phyloP scores from a whole-genome alignment of 2,888 invertebrate species.

The Byasa hedistus region DNA sequence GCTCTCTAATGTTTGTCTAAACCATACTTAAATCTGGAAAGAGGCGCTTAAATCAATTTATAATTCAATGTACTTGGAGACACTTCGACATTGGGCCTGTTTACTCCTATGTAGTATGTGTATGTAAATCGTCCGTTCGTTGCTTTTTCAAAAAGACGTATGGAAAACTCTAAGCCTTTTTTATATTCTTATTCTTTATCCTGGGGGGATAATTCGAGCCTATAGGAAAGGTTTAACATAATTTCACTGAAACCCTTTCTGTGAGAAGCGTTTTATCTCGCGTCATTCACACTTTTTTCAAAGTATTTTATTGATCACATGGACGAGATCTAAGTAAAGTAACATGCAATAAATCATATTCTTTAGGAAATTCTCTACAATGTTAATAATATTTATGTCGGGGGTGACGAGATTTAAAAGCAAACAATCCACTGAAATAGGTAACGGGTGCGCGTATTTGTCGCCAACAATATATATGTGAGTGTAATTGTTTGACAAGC shows the following conservation, averaged over 20 bases:
- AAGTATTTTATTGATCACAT: constrained; percentile 56
- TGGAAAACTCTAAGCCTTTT: constrained; percentile 75
- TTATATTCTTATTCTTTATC: constrained; percentile 77
- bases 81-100: constrained; percentile 63
- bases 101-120: constrained; percentile 52
- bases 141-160: constrained; percentile 70
- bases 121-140: constrained; percentile 73
- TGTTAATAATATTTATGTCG: constrained; percentile 67
- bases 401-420: constrained; percentile 71
- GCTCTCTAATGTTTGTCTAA: constrained; percentile 73
- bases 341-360: constrained; percentile 68
- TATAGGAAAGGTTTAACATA: constrained; percentile 77
- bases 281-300: constrained; percentile 49
- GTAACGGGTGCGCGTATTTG: constrained; percentile 63
- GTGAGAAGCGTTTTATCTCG: constrained; percentile 47
- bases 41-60: constrained; percentile 78
- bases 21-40: constrained; percentile 75
- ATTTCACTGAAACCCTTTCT: constrained; percentile 69
- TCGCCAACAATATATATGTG: constrained; percentile 57
- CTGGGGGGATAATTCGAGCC: constrained; percentile 75
- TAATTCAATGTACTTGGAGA: constrained; percentile 70
- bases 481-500: constrained; percentile 73
- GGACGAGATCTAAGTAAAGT: constrained; percentile 53
- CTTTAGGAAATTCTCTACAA: constrained; percentile 58
- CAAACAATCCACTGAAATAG: constrained; percentile 60